Evolutionary conservation across 2,797 vertebrate genomes (phyloP), one percentile per base, ranked within the genome.

Genomic region (Gallinago solitaria): DNA sequence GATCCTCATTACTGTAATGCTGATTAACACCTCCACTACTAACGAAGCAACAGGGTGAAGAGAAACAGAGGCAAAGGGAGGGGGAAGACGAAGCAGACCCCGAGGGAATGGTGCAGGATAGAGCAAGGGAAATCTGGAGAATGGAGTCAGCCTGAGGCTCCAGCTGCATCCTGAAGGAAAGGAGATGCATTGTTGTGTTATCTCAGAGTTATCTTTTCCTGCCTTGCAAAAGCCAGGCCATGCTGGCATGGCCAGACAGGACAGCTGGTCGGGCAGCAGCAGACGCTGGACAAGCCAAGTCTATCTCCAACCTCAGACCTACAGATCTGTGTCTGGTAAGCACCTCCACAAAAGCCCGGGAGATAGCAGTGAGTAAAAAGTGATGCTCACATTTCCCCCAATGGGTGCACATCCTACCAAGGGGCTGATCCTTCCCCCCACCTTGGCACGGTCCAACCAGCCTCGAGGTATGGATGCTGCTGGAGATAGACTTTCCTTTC

Each of bases 321-420:
- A n/a, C n/a, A 10, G 47, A 15, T 41, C 39, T 48, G 59, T 12
- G 6, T 21, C 70, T 41, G 50, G 20, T 28, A 63, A 60, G 33
- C 50, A 39, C 28, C 35, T 70, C 60, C 27, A 11, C 13, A 23
- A 48, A 60, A 67, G 17, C 43, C 27, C 37, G 10, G n/a, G 14
- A 15, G 54, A 47, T 23, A 71, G 47, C 32, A 50, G 70, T 1
- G 25, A 69, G 61, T 16, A 25, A 73, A 68, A 61, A 33, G 27
- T 0, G 17, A 53, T 11, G 63, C 69, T 70, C 11, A 4, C 16
- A 1, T 12, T 20, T 65, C 6, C 11, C 60, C 6, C 48, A 4
- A 0, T 2, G 25, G 60, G 32, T 33, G 5, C 50, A 3, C 1
- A 1, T 59, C 77, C 50, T 50, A 53, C 23, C 0, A 0, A 82